phyloP scores from a whole-genome alignment of 1,140 invertebrate genomes.

The Drosophila tropicalis region DNA sequence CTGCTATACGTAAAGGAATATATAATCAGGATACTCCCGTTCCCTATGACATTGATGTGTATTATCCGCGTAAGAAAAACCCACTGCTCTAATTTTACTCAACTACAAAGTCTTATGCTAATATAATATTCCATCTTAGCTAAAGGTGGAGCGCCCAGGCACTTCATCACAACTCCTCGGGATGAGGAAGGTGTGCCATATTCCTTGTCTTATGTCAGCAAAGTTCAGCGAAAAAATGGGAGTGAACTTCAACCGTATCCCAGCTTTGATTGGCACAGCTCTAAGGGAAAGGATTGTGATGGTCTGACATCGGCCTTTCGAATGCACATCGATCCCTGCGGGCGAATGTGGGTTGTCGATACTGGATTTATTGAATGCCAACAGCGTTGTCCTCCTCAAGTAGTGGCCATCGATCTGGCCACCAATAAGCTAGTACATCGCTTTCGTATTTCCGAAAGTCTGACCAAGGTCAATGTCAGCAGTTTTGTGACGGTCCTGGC shows the following conservation, averaged over 20 bases:
- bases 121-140: background rate
- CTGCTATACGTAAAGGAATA: background rate
- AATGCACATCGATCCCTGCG: background rate
- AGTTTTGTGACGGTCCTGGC: conserved; percentile 3
- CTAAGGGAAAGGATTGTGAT: background rate
- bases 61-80: background rate
- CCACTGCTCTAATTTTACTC: background rate
- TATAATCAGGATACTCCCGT: background rate
- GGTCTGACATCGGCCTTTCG: background rate
- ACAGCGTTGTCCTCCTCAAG: background rate
- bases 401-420: background rate
- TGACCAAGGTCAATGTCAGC: background rate
- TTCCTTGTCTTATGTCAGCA: background rate
- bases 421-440: conserved; percentile 1
- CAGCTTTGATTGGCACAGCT: background rate
- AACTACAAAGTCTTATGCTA: too few relatives aligned
- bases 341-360: background rate
- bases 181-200: conserved; percentile 4
- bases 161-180: background rate
- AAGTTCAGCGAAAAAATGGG: background rate
- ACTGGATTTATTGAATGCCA: conserved; percentile 2
- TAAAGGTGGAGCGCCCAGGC: background rate
- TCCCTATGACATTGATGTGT: background rate
- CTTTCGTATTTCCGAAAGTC: background rate
- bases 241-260: background rate